Conservation (phyloP, 2,888 invertebrate genomes). For the Volucella zonaria region DNA sequence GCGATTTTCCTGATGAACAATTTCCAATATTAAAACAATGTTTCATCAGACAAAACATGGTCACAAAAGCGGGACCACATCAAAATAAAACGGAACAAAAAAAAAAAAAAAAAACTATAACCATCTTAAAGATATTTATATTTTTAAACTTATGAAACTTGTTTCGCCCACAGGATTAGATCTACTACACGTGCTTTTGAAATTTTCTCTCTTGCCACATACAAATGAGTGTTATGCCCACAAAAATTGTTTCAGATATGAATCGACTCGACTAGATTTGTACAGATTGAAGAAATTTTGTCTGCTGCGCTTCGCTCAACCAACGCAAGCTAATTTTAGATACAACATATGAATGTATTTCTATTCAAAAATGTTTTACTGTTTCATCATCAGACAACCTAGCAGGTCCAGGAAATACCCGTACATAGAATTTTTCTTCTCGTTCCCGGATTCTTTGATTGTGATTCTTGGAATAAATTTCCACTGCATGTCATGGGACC, state of each 20-base stretch:
- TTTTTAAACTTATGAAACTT: conserved; percentile 27
- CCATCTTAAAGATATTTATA: not conserved
- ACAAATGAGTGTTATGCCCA: not conserved
- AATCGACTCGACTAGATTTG: conserved; percentile 20
- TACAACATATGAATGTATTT: conserved; percentile 1
- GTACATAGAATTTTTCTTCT: not conserved
- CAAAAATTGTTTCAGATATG: conserved; percentile 43
- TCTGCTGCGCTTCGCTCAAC: conserved; percentile 12
- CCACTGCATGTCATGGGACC: conserved; percentile 30
- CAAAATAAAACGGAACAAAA: not conserved
- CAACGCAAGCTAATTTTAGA: conserved; percentile 57
- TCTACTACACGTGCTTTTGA: conserved; percentile 38
- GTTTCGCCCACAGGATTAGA: conserved; percentile 19
- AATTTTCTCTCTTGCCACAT: conserved; percentile 17
- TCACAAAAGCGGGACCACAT: not conserved
- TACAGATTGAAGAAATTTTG: conserved; percentile 8
- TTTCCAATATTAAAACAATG: too few relatives aligned
- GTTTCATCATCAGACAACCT: not conserved
- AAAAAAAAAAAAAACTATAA: not conserved
- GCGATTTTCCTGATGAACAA: too few relatives aligned
- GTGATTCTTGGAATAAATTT: not conserved
- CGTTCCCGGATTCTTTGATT: not conserved
- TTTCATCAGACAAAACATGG: too few relatives aligned
- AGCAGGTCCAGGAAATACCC: not conserved
- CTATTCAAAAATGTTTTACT: conserved; percentile 21